Base-by-base conservation (phyloP, 2,113 vertebrate species). In the Rhodinocichla rosea region DNA sequence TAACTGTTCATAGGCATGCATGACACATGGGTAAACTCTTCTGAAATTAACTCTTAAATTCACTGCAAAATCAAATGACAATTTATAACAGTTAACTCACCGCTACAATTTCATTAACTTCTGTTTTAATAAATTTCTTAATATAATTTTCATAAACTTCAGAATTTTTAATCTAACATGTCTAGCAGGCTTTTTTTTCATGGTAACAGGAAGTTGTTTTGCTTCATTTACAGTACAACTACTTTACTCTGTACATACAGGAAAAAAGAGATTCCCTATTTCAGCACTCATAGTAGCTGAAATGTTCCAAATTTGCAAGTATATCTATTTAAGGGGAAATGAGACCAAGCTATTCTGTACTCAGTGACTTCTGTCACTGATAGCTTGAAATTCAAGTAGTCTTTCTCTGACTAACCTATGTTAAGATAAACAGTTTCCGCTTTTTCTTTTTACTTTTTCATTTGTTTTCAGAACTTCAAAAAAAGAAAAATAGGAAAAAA, bases 381-480 rank as follows among this genome's bases (percentile, higher is more conserved):
- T 42, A 69, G 22, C 8, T 33, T 71, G 37, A 39, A 90, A 87
- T 67, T 63, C 49, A 68, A 35, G 15, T 52, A n/a, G 10, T 37
- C 9, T n/a, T 82, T 55, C 35, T 78, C 32, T 74, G 22, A 45
- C 4, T 55, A 60, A 52, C 2, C 1, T 35, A 15, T 39, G 2
- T 42, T 63, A 65, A 55, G 33, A 18, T 37, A 86, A 60, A 28
- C 10, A 49, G 4, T 16, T 64, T 45, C 3, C 3, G 28, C 6
- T n/a, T 69, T 33, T 69, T 27, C 0, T 10, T 16, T 44, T 27
- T n/a, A 20, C 13, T 56, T 7, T 33, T 18, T 11, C 2, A 0
- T 30, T 52, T 52, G 4, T 40, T 87, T 95, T 68, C 30, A 37
- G 14, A 81, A 59, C 10, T 57, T 47, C 14, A 78, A 85, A 33